Conservation (phyloP, 2,888 invertebrate species). For the Hipparchia semele region DNA sequence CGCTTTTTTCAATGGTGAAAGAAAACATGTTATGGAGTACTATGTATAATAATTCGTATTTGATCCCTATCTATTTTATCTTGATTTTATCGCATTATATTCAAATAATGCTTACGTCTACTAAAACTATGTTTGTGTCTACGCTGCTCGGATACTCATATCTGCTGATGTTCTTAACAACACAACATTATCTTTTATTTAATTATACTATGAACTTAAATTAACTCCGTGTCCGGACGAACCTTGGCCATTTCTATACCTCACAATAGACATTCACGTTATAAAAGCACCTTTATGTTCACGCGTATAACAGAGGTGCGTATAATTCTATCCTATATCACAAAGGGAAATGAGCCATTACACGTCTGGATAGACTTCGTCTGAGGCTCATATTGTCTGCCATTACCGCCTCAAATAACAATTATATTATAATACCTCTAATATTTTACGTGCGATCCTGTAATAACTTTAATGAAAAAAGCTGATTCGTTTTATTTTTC, state of each 20-base stretch:
- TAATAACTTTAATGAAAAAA: background rate
- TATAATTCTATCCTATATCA: slow-evolving; percentile 50
- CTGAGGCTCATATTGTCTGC: slow-evolving; percentile 45
- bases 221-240: background rate
- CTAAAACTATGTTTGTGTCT: too few species aligned
- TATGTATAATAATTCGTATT: too few species aligned
- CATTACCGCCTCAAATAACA: slow-evolving; percentile 42
- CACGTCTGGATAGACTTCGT: slow-evolving; percentile 51
- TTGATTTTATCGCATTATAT: too few species aligned
- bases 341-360: slow-evolving; percentile 61
- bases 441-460: background rate
- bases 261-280: background rate
- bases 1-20: too few species aligned
- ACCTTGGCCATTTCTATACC: background rate
- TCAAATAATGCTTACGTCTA: too few species aligned
- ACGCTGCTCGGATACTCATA: too few species aligned
- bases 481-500: too few species aligned
- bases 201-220: too few species aligned
- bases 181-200: too few species aligned
- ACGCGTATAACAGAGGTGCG: slow-evolving; percentile 49
- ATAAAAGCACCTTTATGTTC: slow-evolving; percentile 50
- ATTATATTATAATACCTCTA: background rate
- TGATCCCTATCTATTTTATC: too few species aligned
- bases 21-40: too few species aligned
- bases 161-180: too few species aligned